These are phyloP conservation scores for Ptyas mucosa DNA, from an alignment of 2,113 vertebrate genomes.

Conservation along the genomic window DNA sequence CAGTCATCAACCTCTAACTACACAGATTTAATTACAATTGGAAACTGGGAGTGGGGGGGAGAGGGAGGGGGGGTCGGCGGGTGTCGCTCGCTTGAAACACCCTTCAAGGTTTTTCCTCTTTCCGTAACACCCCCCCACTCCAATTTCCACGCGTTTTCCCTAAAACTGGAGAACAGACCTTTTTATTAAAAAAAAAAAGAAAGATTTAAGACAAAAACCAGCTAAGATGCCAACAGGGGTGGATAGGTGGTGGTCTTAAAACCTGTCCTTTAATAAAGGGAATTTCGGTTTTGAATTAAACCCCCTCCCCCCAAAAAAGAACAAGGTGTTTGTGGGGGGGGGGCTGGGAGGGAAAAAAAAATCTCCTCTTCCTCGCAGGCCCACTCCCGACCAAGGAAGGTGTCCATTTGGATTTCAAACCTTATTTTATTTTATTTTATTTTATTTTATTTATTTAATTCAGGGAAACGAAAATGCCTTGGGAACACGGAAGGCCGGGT, in stretches of 20 bases:
- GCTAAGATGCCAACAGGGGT: background rate
- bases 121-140: background rate
- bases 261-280: background rate
- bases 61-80: too few relatives aligned
- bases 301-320: background rate
- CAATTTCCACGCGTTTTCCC: background rate
- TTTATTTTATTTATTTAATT: background rate
- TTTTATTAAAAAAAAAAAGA: background rate
- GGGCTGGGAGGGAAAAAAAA: background rate
- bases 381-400: background rate
- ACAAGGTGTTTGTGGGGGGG: too few relatives aligned
- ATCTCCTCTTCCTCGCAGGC: background rate
- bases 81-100: background rate
- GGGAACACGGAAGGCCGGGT: background rate
- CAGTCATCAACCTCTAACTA: background rate
- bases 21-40: background rate
- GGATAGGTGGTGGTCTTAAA: rapidly evolving
- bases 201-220: background rate
- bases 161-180: background rate
- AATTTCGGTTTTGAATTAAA: background rate
- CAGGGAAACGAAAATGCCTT: background rate
- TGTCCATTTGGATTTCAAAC: background rate
- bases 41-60: background rate
- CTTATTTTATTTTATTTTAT: background rate
- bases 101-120: background rate